Percentiles rank a stretch among this genome's conserved stretches.
Conservation (phyloP, 2,797 vertebrate species). For the Rhinophrynus dorsalis region DNA sequence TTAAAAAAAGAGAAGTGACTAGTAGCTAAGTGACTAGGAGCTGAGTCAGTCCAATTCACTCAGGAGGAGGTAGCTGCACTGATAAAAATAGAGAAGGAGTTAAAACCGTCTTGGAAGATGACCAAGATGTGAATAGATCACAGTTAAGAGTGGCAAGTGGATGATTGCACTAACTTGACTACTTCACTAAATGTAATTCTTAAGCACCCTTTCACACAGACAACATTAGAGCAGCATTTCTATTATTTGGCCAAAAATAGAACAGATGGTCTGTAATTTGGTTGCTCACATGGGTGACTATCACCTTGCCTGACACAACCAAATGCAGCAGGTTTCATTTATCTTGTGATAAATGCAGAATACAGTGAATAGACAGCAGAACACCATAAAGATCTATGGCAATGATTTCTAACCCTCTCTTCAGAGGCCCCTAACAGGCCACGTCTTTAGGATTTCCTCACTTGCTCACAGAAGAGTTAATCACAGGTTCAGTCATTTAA, state of each 20-base stretch:
- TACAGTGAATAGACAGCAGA: no score
- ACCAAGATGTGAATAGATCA: conserved; percentile 6
- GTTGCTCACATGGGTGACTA: no score
- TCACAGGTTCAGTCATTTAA: no score
- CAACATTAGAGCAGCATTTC: background rate
- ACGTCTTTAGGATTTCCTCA: no score
- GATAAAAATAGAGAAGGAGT: conserved; percentile 20
- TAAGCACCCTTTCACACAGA: background rate
- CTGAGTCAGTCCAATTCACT: conserved; percentile 14
- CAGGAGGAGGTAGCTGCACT: background rate
- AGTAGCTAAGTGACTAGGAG: conserved; percentile 25
- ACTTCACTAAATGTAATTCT: background rate
- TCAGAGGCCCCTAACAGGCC: no score
- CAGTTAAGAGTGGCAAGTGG: conserved; percentile 13
- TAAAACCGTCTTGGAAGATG: conserved; percentile 6
- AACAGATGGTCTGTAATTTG: background rate
- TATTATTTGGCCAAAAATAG: background rate
- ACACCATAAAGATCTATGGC: no score
- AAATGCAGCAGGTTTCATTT: background rate
- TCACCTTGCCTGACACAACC: background rate
- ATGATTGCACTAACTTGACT: background rate
- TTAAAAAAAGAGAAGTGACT: background rate
- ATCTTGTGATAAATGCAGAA: no score
- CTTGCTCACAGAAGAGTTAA: no score
- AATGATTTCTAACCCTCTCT: no score